Conservation (phyloP, 2,888 invertebrate genomes). For the Sympetrum striolatum region DNA sequence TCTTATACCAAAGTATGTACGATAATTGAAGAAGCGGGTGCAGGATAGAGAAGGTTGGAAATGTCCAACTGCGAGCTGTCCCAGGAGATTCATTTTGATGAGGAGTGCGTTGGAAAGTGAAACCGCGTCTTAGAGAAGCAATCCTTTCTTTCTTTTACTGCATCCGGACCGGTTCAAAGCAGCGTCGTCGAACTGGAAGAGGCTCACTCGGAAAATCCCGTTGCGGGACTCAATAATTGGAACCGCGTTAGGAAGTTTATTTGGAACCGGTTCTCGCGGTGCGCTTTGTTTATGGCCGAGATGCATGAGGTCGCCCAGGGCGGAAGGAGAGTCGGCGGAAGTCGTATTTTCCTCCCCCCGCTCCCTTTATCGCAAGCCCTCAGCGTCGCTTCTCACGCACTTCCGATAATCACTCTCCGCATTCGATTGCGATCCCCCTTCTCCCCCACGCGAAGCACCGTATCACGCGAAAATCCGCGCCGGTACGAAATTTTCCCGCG, state of each 20-base stretch:
- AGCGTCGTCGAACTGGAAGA: not conserved
- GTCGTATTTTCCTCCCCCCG: not conserved
- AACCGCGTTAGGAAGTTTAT: not conserved
- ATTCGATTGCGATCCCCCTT: not conserved
- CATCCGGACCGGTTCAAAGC: not conserved
- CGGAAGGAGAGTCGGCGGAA: not conserved
- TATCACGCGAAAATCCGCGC: no score
- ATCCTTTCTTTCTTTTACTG: not conserved
- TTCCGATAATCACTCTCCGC: not conserved
- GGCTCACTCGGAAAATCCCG: not conserved
- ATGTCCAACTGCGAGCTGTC: no score
- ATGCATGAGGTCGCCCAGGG: not conserved
- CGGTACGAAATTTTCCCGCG: no score
- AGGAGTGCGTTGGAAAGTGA: no score
- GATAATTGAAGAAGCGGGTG: no score
- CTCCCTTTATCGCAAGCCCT: not conserved
- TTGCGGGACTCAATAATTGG: not conserved
- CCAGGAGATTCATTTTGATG: no score
- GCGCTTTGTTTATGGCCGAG: not conserved
- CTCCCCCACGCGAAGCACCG: not conserved
- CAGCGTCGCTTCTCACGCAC: not conserved
- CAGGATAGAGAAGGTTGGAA: no score
- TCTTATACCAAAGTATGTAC: no score
- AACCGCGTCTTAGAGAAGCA: no score
- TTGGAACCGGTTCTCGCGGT: not conserved